Evolutionary conservation across 2,888 invertebrate genomes (phyloP), one percentile per base, ranked within the genome.

Genomic region (Tolmerus cingulatus): DNA sequence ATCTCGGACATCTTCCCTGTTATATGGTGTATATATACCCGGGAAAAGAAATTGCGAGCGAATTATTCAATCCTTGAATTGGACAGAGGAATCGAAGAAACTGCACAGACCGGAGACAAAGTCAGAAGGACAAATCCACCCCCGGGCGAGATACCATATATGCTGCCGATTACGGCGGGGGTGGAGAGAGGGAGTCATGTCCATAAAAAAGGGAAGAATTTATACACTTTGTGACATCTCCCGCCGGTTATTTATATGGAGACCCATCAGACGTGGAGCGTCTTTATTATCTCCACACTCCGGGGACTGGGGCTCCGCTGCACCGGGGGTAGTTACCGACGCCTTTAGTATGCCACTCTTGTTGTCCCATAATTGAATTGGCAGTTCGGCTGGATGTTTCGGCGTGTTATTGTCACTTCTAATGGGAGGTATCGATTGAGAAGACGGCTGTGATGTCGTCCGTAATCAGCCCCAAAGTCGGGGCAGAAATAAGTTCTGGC

Each of bases 251-350:
- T 66, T 78, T 86, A 78, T 78, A 78, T 78, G 37, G 57, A 66
- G 57, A 66, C 57, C 89, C 89, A 90, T 89, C 89, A 90, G 89
- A 90, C 90, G 89, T 90, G 90, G 89, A 90, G 89, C 89, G 90
- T 90, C 91, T 90, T 90, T 90, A 91, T 90, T 90, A 90, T 90
- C 90, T 89, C 89, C 89, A 89, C 90, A 89, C 89, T 51, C 51
- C 51, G 89, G 89, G 89, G 88, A 89, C 66, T 40, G 37, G 23
- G 51, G 51, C 51, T 51, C n/a, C 51, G 51, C 51, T 27, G 79
- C 40, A 46, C 43, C 27, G 46, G 46, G 40, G 43, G 57, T 30
- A 19, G 34, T 66, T 57, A 37, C 46, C 30, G 74, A 85, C 74
- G 46, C 74, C 57, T 74, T 85, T 74, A 85, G 85, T 85, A 85